A percentile compares a stretch with the other conserved stretches of the same genome.
phyloP scores from a whole-genome alignment of 2,888 invertebrate species.

The Temnothorax ravouxi region DNA sequence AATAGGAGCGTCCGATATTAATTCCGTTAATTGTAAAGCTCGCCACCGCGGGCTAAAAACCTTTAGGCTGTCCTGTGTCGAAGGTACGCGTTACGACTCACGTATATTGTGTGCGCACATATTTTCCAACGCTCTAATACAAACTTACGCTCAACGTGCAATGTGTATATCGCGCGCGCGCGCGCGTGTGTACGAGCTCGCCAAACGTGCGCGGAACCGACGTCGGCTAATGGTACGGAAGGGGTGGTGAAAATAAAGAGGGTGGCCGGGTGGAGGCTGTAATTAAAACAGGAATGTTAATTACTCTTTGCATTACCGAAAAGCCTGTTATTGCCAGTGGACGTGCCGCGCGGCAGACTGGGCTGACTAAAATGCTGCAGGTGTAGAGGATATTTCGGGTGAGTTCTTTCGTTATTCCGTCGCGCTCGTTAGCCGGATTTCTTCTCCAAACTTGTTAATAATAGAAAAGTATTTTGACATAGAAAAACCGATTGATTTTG shows the following conservation, averaged over 20 bases:
- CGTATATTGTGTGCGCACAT: slow-evolving; percentile 49
- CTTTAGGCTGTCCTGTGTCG: slow-evolving; percentile 55
- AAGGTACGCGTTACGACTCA: slow-evolving; percentile 38
- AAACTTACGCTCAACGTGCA: slow-evolving; percentile 71
- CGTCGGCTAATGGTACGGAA: slow-evolving; percentile 80
- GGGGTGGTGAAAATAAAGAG: slow-evolving; percentile 81
- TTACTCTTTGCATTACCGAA: slow-evolving; percentile 86
- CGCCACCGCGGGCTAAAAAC: slow-evolving; percentile 57
- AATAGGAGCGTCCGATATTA: slow-evolving; percentile 81
- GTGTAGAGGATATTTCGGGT: slow-evolving; percentile 61
- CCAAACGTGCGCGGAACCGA: slow-evolving; percentile 53
- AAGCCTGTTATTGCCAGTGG: slow-evolving; percentile 81
- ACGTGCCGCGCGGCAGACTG: slow-evolving; percentile 65
- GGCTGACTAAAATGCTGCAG: slow-evolving; percentile 54
- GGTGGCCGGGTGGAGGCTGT: slow-evolving; percentile 79
- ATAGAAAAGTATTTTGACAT: slow-evolving; percentile 13
- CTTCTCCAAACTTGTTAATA: background rate
- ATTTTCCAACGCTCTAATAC: slow-evolving; percentile 53
- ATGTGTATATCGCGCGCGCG: background rate
- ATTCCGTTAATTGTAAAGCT: slow-evolving; percentile 81
- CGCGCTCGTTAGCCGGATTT: slow-evolving; percentile 37
- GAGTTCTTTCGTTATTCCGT: slow-evolving; percentile 35
- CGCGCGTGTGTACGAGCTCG: background rate
- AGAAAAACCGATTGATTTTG: slow-evolving; percentile 46
- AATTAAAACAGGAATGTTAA: slow-evolving; percentile 86